phyloP scores from a whole-genome alignment of 2,888 invertebrate genomes.

The Spilarctia lutea region DNA sequence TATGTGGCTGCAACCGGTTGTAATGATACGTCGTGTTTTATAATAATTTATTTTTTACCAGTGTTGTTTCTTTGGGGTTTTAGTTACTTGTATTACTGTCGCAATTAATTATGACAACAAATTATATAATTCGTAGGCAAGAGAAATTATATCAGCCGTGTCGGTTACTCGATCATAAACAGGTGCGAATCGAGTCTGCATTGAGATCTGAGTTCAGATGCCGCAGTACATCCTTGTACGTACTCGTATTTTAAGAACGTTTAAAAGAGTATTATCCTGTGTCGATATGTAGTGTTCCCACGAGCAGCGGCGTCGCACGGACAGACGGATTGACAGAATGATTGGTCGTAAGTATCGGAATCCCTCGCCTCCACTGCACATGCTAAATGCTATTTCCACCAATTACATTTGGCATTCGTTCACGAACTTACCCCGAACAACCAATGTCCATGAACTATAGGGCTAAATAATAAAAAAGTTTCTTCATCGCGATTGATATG shows the following conservation, averaged over 20 bases:
- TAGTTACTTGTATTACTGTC: not conserved
- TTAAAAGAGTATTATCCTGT: conserved; percentile 52
- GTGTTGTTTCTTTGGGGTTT: not conserved
- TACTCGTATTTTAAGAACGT: conserved; percentile 29
- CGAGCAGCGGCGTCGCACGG: conserved; percentile 58
- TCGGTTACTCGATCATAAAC: not conserved
- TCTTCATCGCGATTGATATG: conserved; percentile 31
- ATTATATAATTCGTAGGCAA: not conserved
- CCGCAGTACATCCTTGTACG: conserved; percentile 17
- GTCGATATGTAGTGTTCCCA: conserved; percentile 67
- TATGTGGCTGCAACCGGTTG: not conserved
- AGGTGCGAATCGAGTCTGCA: not conserved
- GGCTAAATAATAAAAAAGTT: conserved; percentile 32
- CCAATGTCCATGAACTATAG: conserved; percentile 48
- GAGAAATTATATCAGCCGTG: not conserved
- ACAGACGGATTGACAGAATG: conserved; percentile 79
- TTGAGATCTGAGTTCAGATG: not conserved
- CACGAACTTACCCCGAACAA: conserved; percentile 70
- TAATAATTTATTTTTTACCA: not conserved
- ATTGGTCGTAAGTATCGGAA: conserved; percentile 78
- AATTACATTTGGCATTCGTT: conserved; percentile 77
- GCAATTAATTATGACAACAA: not conserved
- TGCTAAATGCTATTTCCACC: conserved; percentile 68
- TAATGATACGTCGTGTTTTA: not conserved
- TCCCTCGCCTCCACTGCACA: conserved; percentile 64